Base-by-base conservation (phyloP, 2,888 invertebrate genomes). In the Volucella zonaria region DNA sequence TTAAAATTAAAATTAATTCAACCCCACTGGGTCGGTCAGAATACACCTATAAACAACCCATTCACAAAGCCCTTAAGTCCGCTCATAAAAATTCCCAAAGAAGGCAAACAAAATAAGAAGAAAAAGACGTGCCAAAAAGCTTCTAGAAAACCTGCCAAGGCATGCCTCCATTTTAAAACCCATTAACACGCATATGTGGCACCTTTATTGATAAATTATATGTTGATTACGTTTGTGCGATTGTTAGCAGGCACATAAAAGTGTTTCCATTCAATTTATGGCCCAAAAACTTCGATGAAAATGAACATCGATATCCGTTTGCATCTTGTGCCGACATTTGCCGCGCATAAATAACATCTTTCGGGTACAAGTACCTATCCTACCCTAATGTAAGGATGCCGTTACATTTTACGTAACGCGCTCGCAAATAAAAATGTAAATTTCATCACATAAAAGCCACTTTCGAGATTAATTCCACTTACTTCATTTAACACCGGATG, bases 391-490 rank as follows among this genome's bases (percentile, higher is more conserved):
- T 23, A 23, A 23, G 43, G 31, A 47, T 51, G 18, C 8, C 59
- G 18, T 61, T 77, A 38, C 11, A 6, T 11, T 10, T 9, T 6
- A 10, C 11, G 10, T 42, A 8, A 54, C 52, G 45, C 9, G 58
- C 42, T 59, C 45, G 52, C 71, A 71, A 76, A 85, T 81, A 85
- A 85, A 85, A 85, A 85, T 85, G 85, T 85, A 85, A 85, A 85
- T 85, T 85, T 85, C 81, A 85, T 85, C 80, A 77, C 81, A 85
- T 77, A 81, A 85, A 81, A 85, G 85, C 85, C 85, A 85, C 85
- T 85, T 73, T 85, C 85, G 58, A 85, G 85, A 85, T 85, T 85
- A 85, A 85, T 85, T 85, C 76, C 62, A 81, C 71, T 81, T 85
- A 85, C 81, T 85, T 81, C 85, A 85, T 85, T 85, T 85, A 85